phyloP scores from a whole-genome alignment of 2,888 invertebrate species.

The Microplitis manilae region DNA sequence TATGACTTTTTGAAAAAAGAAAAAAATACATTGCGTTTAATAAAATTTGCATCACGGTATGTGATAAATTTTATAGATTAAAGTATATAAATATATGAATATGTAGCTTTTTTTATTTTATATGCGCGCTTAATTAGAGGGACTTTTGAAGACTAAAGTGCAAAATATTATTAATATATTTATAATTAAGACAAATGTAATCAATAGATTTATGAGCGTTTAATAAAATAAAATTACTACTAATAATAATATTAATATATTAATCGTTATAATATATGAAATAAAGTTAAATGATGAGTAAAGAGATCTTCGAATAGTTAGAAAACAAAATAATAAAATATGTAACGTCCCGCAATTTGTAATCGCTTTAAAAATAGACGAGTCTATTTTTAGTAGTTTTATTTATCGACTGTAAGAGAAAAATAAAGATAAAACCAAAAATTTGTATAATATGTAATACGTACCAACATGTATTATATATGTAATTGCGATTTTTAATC shows the following conservation, averaged over 20 bases:
- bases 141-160: slow-evolving; percentile 12
- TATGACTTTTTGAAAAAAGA: too few relatives aligned
- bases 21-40: not conserved
- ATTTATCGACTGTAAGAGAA: slow-evolving; percentile 30
- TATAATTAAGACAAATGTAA: not conserved
- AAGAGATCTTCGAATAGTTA: slow-evolving; percentile 22
- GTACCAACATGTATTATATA: too few relatives aligned
- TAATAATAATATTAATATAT: not conserved
- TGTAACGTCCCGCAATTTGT: slow-evolving; percentile 31
- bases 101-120: slow-evolving; percentile 41
- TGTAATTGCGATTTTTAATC: too few relatives aligned
- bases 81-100: not conserved
- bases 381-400: slow-evolving; percentile 41
- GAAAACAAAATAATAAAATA: not conserved
- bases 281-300: not conserved
- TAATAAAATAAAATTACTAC: not conserved
- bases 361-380: slow-evolving; percentile 29
- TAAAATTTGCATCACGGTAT: slow-evolving; percentile 21
- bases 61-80: slow-evolving; percentile 25
- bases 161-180: not conserved
- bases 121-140: slow-evolving; percentile 36
- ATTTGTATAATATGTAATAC: not conserved
- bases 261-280: not conserved
- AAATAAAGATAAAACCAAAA: slow-evolving; percentile 15
- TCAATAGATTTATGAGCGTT: not conserved